phyloP scores from a whole-genome alignment of 2,797 vertebrate species.

The Allobates femoralis region DNA sequence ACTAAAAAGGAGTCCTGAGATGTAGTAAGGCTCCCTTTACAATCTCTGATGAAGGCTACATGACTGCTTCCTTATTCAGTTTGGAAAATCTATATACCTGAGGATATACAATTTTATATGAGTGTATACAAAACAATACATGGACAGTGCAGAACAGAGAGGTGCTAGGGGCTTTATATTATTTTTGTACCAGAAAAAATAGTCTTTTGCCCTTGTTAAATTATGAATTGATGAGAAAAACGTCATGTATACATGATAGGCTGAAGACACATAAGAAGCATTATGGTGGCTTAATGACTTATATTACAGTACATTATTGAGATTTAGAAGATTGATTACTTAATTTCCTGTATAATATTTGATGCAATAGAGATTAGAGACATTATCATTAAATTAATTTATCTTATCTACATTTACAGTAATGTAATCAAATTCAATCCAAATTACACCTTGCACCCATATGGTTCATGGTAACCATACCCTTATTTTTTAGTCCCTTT shows the following conservation, averaged over 20 bases:
- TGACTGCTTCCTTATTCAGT: background rate
- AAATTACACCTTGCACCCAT: too few relatives aligned
- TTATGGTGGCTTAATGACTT: background rate
- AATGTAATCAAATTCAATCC: too few relatives aligned
- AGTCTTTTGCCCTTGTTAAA: background rate
- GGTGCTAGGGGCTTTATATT: too few relatives aligned
- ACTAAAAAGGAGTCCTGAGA: background rate
- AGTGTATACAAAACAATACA: background rate
- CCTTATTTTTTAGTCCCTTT: too few relatives aligned
- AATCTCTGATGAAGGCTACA: background rate
- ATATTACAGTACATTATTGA: background rate
- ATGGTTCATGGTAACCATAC: too few relatives aligned
- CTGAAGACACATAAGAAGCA: background rate
- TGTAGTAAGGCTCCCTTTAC: background rate
- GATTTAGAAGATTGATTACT: background rate
- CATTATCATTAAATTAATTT: background rate
- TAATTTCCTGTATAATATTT: slow-evolving; percentile 3
- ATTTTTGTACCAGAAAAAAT: background rate
- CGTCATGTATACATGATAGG: background rate
- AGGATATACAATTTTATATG: background rate
- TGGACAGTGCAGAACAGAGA: background rate
- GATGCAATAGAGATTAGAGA: slow-evolving; percentile 1
- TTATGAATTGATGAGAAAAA: background rate
- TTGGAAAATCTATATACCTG: background rate
- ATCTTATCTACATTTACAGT: too few relatives aligned